phyloP scores from a whole-genome alignment of 1,140 invertebrate genomes.

The Oncopodura yosiiana region DNA sequence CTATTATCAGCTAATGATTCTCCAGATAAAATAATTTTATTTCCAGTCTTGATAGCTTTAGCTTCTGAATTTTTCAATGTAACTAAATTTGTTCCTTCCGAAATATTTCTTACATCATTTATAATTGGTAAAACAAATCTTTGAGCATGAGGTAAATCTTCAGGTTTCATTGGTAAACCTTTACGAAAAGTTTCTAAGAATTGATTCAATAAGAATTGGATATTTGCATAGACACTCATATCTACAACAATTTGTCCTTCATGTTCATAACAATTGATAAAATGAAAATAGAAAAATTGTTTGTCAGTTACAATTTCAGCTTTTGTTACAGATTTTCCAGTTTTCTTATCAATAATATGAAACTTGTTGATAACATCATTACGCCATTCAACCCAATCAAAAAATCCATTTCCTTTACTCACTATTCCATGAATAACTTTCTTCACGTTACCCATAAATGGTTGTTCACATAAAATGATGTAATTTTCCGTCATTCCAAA shows the following conservation, averaged over 20 bases:
- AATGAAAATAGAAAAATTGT: constrained; percentile 49
- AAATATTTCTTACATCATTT: constrained; percentile 17
- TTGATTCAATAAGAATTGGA: constrained; percentile 39
- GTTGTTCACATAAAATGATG: constrained; percentile 46
- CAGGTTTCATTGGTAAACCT: constrained; percentile 34
- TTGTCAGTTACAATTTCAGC: constrained; percentile 40
- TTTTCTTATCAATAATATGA: constrained; percentile 42
- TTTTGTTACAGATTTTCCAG: constrained; percentile 41
- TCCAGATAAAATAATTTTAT: constrained; percentile 30
- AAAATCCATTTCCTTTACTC: constrained; percentile 35
- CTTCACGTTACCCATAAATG: constrained; percentile 30
- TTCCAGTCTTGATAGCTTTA: constrained; percentile 5
- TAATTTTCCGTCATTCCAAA: constrained; percentile 49
- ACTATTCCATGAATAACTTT: constrained; percentile 3
- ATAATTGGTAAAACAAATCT: constrained; percentile 38
- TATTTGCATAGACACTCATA: constrained; percentile 40
- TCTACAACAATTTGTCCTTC: constrained; percentile 39
- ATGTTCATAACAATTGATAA: constrained; percentile 48
- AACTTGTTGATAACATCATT: constrained; percentile 41
- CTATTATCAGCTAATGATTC: constrained; percentile 40
- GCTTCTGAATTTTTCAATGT: constrained; percentile 10
- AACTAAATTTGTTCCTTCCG: constrained; percentile 22
- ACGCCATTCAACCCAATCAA: constrained; percentile 45
- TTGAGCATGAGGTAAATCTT: constrained; percentile 34
- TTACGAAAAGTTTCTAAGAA: constrained; percentile 38